A percentile compares a stretch with the other conserved stretches of the same genome.
Evolutionary conservation across 1,140 invertebrate genomes (phyloP).

Genomic region (Neomicropteryx cornuta): DNA sequence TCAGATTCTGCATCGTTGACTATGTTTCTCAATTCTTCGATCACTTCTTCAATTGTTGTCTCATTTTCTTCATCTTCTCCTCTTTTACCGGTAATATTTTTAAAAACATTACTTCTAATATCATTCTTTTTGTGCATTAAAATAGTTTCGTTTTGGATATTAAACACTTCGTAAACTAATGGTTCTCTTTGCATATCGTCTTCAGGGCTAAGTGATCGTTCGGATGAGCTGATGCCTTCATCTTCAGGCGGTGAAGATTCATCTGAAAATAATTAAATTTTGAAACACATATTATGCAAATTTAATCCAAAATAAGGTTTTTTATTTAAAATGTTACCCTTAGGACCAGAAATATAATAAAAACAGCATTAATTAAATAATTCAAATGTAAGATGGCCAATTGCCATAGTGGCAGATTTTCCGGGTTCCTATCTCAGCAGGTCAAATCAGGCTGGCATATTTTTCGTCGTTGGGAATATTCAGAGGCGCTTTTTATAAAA

Average conservation of each 20-base stretch:
- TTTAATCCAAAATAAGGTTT: constrained; percentile 5
- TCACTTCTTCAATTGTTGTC: constrained; percentile 79
- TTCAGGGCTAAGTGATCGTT: constrained; percentile 61
- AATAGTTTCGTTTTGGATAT: constrained; percentile 45
- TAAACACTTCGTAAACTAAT: constrained; percentile 50
- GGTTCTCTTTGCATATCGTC: constrained; percentile 44
- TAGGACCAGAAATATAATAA: too few species aligned
- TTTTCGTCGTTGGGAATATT: too few species aligned
- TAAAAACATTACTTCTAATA: constrained; percentile 19
- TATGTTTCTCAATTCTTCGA: constrained; percentile 73
- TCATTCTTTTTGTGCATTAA: constrained; percentile 34
- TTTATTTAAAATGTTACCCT: constrained; percentile 11
- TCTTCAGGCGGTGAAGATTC: constrained; percentile 71
- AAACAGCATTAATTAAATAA: too few species aligned
- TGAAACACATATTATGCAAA: neutral
- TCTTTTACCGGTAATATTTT: constrained; percentile 33
- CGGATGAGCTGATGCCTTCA: constrained; percentile 76
- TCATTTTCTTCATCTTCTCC: constrained; percentile 58
- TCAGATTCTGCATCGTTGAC: constrained; percentile 74
- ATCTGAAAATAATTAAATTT: constrained; percentile 21
- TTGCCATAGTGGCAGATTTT: too few species aligned
- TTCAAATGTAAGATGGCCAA: too few species aligned
- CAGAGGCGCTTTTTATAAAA: too few species aligned
- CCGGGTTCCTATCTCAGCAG: neutral
- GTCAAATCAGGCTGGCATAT: neutral